Conservation (phyloP, 2,113 vertebrate species). For the Microtus richardsoni region DNA sequence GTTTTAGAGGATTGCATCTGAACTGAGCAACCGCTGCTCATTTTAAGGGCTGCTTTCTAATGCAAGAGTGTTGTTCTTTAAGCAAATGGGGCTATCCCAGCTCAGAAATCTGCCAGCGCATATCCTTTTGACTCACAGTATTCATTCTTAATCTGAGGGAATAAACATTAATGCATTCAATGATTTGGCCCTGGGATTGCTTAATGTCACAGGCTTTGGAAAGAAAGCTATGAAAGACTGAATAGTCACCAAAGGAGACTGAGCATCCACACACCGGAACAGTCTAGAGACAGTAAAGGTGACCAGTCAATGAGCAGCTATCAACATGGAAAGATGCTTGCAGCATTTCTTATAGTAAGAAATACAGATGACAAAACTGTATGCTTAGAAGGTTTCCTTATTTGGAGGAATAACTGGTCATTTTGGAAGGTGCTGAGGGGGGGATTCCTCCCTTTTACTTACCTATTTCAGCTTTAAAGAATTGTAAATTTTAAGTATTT, state of each 20-base stretch:
- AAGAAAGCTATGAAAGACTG: slow-evolving; percentile 7
- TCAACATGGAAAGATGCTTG: slow-evolving; percentile 47
- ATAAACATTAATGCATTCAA: slow-evolving; percentile 36
- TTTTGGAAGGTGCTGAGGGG: slow-evolving; percentile 18
- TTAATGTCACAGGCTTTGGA: slow-evolving; percentile 4
- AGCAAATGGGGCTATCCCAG: not conserved
- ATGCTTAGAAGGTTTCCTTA: slow-evolving; percentile 41
- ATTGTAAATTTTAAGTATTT: slow-evolving; percentile 25
- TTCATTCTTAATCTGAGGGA: slow-evolving; percentile 48
- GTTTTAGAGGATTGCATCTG: slow-evolving; percentile 44
- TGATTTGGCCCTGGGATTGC: slow-evolving; percentile 24
- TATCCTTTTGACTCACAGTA: slow-evolving; percentile 35
- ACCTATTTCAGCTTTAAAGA: not conserved
- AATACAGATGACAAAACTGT: slow-evolving; percentile 30
- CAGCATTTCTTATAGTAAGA: slow-evolving; percentile 63
- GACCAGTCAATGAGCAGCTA: slow-evolving; percentile 37
- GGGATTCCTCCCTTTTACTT: slow-evolving; percentile 8
- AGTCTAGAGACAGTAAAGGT: slow-evolving; percentile 63
- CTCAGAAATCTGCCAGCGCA: slow-evolving; percentile 56
- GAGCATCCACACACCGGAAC: slow-evolving; percentile 28
- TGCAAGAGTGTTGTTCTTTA: slow-evolving; percentile 43
- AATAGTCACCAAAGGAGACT: slow-evolving; percentile 29
- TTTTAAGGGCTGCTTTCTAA: slow-evolving; percentile 49
- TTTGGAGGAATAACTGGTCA: slow-evolving; percentile 46
- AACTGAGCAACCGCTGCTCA: slow-evolving; percentile 32